Evolutionary conservation across 2,113 vertebrate species (phyloP), one percentile per base, ranked within the genome.

Genomic region (Calyptommatus sinebrachiatus): DNA sequence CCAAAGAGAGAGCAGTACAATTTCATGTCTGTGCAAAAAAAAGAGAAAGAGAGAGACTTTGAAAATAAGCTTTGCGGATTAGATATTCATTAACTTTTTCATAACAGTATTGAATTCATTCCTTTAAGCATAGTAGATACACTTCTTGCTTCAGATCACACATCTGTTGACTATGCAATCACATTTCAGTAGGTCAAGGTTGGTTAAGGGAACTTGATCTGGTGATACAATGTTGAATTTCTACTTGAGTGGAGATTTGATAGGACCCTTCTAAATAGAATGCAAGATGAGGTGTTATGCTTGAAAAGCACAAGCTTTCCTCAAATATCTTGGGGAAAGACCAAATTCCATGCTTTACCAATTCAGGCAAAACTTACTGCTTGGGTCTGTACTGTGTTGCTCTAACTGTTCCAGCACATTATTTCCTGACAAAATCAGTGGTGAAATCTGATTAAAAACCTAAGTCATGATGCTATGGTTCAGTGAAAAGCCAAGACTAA

Each of bases 21-120:
- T 46, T 65, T 26, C 63, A 63, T 41, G 18, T 53, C 74, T 53
- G 60, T 41, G 72, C 46, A 74, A 46, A 29, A 66, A 76, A 67
- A 24, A 9, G 61, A 60, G 35, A 35, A 24, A 35, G 21, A 41
- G n/a, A 53, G 31, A 66, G 29, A 45, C 66, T 50, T 31, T 53
- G 69, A 78, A 62, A 68, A 73, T 46, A 77, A 66, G 72, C 46
- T 57, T 67, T 35, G 61, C 71, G 62, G 78, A 80, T 80, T 77
- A 73, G 62, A 66, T 69, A 68, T 77, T 71, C 66, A 68, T 69
- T 81, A 62, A 5, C 71, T 73, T 80, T 84, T 80, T 67, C 70
- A 73, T 77, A 69, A 73, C 74, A 81, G 46, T 18, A 73, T 11
- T 12, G 6, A 84, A 81, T 73, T 48, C 83, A 81, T 67, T 69